phyloP scores from a whole-genome alignment of 2,888 invertebrate genomes.

The Bruchidius siliquastri region DNA sequence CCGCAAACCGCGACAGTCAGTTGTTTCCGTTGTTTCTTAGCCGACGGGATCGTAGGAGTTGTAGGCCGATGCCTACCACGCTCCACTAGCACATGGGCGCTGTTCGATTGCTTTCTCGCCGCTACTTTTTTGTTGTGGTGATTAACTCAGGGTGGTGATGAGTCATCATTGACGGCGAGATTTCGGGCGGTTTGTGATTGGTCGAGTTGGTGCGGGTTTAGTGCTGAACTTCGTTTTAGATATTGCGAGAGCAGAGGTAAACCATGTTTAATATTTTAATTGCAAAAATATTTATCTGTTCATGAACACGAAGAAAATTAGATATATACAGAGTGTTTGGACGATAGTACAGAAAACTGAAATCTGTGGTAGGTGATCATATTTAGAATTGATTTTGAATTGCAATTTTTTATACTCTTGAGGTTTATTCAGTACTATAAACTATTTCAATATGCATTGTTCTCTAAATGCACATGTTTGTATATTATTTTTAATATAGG shows the following conservation, averaged over 20 bases:
- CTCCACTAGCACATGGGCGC: slow-evolving; percentile 2
- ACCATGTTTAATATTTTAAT: background rate
- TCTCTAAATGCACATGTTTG: too few relatives aligned
- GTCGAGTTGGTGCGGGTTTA: background rate
- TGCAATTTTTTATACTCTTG: too few relatives aligned
- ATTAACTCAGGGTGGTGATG: background rate
- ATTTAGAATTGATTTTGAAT: too few relatives aligned
- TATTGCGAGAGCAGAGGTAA: background rate
- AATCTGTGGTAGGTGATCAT: too few relatives aligned
- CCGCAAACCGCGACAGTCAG: background rate
- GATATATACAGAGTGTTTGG: too few relatives aligned
- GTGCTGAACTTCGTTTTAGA: background rate
- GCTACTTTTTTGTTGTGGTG: background rate
- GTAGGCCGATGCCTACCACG: background rate
- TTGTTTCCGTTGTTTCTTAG: background rate
- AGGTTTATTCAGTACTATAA: too few relatives aligned
- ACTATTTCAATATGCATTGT: too few relatives aligned
- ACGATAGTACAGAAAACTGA: too few relatives aligned
- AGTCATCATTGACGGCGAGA: background rate
- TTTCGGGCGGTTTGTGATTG: background rate
- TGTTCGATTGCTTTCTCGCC: background rate
- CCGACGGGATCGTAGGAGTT: background rate
- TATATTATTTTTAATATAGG: too few relatives aligned
- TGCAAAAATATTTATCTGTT: too few relatives aligned
- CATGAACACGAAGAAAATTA: too few relatives aligned